Percentiles rank a stretch among this genome's conserved stretches.
These are phyloP conservation scores for Nautilus pompilius DNA, from an alignment of 1,140 invertebrate species.

Conservation along the genomic window DNA sequence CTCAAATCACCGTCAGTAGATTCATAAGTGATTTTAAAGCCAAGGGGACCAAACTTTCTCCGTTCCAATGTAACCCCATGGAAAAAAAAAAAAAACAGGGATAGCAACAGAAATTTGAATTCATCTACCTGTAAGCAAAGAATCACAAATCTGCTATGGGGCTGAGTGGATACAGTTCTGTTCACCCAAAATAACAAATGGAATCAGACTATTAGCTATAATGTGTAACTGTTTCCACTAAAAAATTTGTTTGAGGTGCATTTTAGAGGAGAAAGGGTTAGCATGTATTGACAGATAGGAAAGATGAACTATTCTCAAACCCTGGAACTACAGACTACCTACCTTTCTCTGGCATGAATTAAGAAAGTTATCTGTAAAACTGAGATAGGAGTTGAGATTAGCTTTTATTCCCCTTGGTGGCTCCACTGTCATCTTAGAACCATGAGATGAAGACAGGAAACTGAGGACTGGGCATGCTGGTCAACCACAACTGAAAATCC, in stretches of 20 bases:
- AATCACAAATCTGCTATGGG: too few relatives aligned
- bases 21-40: slow-evolving; percentile 47
- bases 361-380: slow-evolving; percentile 55
- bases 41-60: slow-evolving; percentile 40
- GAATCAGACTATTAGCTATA: too few relatives aligned
- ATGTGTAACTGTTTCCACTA: too few relatives aligned
- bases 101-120: slow-evolving; percentile 36
- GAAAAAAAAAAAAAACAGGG: slow-evolving; percentile 49
- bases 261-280: too few relatives aligned
- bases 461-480: slow-evolving; percentile 56
- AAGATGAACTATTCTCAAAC: too few relatives aligned
- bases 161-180: too few relatives aligned
- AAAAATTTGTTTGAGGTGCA: too few relatives aligned
- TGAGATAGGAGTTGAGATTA: slow-evolving; percentile 52
- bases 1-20: slow-evolving; percentile 37
- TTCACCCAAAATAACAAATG: too few relatives aligned
- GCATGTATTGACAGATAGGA: too few relatives aligned
- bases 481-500: slow-evolving; percentile 57
- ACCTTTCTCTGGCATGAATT: slow-evolving; percentile 51
- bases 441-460: slow-evolving; percentile 57
- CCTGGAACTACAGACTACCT: too few relatives aligned
- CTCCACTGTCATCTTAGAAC: slow-evolving; percentile 58
- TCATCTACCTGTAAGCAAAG: slow-evolving; percentile 7
- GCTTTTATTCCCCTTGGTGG: slow-evolving; percentile 57
- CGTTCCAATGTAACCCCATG: slow-evolving; percentile 38